phyloP scores from a whole-genome alignment of 64 coral and sea anemone genomes.

The Pachyseris speciosa region DNA sequence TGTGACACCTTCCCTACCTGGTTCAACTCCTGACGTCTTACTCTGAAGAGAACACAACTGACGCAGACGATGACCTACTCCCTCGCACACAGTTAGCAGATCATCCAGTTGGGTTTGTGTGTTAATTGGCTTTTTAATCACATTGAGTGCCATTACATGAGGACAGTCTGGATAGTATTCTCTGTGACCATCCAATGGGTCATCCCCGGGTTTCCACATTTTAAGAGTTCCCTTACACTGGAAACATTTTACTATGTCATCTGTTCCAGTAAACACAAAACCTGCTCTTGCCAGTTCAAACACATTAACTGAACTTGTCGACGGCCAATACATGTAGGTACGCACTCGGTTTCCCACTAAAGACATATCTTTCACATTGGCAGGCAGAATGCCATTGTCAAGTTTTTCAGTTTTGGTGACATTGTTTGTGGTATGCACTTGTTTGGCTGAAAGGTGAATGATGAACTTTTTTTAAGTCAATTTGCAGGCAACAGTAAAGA shows the following conservation, averaged over 20 bases:
- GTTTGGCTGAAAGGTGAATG: conserved; percentile 40
- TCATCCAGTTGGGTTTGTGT: conserved; percentile 78
- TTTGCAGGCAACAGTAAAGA: neutral
- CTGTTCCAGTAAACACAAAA: conserved; percentile 89
- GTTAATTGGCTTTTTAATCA: conserved; percentile 51
- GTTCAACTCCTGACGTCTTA: conserved; percentile 58
- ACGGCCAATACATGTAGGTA: conserved; percentile 91
- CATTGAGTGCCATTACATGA: conserved; percentile 68
- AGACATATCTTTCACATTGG: conserved; percentile 59
- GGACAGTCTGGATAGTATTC: conserved; percentile 92
- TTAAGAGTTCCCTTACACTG: conserved; percentile 95
- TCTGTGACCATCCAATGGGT: conserved; percentile 82
- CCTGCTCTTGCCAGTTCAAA: conserved; percentile 96
- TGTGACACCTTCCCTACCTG: conserved; percentile 60
- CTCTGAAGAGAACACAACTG: conserved; percentile 82
- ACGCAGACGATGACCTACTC: conserved; percentile 71
- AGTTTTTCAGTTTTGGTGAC: conserved; percentile 16
- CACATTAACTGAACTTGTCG: conserved; percentile 95
- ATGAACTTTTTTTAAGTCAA: conserved; percentile 2
- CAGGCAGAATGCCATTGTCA: neutral
- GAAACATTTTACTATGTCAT: conserved; percentile 96
- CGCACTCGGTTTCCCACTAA: conserved; percentile 79
- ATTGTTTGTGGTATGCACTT: conserved; percentile 56
- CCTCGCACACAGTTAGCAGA: conserved; percentile 76
- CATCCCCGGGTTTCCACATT: conserved; percentile 93